Conservation (phyloP, 2,113 vertebrate genomes). For the Scomber colias region DNA sequence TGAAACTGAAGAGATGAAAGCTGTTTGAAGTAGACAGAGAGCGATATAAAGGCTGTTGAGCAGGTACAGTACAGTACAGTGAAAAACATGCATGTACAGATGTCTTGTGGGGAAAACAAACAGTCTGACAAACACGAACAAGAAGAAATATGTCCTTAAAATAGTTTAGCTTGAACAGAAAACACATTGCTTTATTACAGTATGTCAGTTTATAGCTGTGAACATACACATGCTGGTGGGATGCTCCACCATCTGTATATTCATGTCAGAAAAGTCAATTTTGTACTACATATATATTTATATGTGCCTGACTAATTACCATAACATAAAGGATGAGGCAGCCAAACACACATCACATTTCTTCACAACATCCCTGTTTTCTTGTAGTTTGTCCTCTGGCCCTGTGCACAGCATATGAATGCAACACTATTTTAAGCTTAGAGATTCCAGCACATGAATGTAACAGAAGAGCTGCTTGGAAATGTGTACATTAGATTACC, state of each 20-base stretch:
- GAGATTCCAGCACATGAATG: neutral
- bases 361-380: neutral
- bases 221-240: neutral
- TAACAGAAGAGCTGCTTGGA: neutral
- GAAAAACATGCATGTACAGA: conserved; percentile 9
- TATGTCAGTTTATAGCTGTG: neutral
- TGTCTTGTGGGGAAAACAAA: conserved; percentile 11
- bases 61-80: conserved; percentile 6
- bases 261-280: neutral
- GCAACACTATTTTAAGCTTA: neutral
- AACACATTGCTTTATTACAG: neutral
- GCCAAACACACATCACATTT: neutral
- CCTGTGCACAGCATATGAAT: neutral
- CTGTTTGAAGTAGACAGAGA: conserved; percentile 31
- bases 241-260: neutral
- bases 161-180: neutral
- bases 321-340: neutral
- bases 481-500: neutral
- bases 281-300: neutral
- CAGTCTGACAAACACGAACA: conserved; percentile 1
- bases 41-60: conserved; percentile 46
- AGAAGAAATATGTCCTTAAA: conserved; percentile 18
- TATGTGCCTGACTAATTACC: neutral
- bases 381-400: neutral
- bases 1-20: conserved; percentile 46